Base-by-base conservation (phyloP, 2,797 vertebrate genomes). In the Artibeus lituratus region DNA sequence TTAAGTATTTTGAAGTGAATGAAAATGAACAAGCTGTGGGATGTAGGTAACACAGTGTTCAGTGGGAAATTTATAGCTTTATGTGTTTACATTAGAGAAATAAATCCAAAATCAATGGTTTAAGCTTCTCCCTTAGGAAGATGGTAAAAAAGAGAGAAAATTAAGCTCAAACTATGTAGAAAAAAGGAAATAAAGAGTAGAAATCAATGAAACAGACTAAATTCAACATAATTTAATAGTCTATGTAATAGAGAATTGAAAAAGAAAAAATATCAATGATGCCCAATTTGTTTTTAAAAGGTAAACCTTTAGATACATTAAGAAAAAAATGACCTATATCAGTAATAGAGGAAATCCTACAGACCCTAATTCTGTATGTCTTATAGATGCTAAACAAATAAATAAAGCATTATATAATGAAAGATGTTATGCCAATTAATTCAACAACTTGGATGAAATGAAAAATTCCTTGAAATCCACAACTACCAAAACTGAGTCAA, bases 401-500 rank as follows among this genome's bases (percentile, higher is more conserved):
- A 88, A 78, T 55, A 70, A 62, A 16, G 5, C 35, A 84, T 59
- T 62, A 62, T 24, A 77, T 49, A 59, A 44, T 65, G 35, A 39
- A 72, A 59, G 55, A 82, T 21, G 37, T 74, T 74, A 53, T 44
- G 29, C 22, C 76, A 81, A 87, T 72, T 81, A 87, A 62, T 73
- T 51, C 44, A 72, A 93, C 62, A 86, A 78, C 24, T 35, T 91
- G 65, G 37, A 53, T 53, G 47, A 86, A 78, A 78, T 26, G 4
- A 39, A 80, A 72, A 91, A 80, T 53, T 65, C 37, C 19, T 39
- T 19, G 44, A 85, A 65, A 80, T 26, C n/a, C 29, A 85, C 44
- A 94, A 65, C 65, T 72, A 80, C 62, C 73, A 94, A 72, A 94
- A 90, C 15, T 90, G 22, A 37, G n/a, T 37, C 22, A 91, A 84